phyloP scores from a whole-genome alignment of 2,113 vertebrate genomes.

The Girardinichthys multiradiatus region DNA sequence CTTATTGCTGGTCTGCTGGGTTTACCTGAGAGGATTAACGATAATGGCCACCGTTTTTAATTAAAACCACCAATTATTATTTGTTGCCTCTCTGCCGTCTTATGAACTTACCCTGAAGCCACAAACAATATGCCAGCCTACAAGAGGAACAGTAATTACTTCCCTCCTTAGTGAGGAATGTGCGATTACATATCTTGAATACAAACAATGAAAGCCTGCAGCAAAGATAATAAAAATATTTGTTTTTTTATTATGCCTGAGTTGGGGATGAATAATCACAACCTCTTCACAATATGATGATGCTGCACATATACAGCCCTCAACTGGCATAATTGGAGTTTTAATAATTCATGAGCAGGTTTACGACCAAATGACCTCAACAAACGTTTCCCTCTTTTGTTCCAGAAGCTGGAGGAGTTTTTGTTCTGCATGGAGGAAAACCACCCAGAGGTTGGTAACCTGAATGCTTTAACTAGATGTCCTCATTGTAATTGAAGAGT shows the following conservation, averaged over 20 bases:
- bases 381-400: constrained; percentile 58
- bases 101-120: constrained; percentile 47
- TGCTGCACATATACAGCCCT: constrained; percentile 61
- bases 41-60: constrained; percentile 27
- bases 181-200: constrained; percentile 59
- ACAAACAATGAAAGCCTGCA: constrained; percentile 61
- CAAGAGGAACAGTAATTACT: constrained; percentile 70
- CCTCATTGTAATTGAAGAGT: constrained; percentile 45
- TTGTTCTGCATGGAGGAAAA: constrained; percentile 81
- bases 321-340: constrained; percentile 62
- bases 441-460: constrained; percentile 74
- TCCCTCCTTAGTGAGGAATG: constrained; percentile 56
- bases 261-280: constrained; percentile 75
- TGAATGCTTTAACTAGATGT: constrained; percentile 16
- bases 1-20: background rate
- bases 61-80: constrained; percentile 51
- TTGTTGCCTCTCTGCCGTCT: constrained; percentile 34
- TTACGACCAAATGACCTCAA: constrained; percentile 58
- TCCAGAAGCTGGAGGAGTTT: constrained; percentile 83
- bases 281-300: constrained; percentile 57
- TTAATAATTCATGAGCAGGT: constrained; percentile 74
- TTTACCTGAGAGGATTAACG: background rate
- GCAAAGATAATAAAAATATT: constrained; percentile 64
- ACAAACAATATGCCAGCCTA: constrained; percentile 56
- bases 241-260: constrained; percentile 57